phyloP scores from a whole-genome alignment of 2,113 vertebrate genomes.

The Emydura subglobosa region DNA sequence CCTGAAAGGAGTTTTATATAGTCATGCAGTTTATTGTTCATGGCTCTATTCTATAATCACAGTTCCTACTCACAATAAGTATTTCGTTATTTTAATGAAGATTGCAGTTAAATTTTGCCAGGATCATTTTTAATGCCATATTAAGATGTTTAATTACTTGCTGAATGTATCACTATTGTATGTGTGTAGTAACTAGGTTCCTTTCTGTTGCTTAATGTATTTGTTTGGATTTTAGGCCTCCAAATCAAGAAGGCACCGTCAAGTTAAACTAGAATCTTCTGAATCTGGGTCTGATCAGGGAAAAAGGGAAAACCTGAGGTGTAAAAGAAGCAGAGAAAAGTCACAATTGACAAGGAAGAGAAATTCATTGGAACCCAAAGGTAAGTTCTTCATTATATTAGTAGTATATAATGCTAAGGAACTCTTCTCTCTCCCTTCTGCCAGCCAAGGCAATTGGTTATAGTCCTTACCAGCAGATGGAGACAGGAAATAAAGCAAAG shows the following conservation, averaged over 20 bases:
- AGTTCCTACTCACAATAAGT: background rate
- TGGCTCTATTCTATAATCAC: background rate
- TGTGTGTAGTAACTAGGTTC: background rate
- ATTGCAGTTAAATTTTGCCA: background rate
- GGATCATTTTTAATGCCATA: too few relatives aligned
- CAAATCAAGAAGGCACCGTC: conserved; percentile 90
- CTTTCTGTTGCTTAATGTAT: background rate
- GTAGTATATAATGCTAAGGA: background rate
- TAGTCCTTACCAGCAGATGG: background rate
- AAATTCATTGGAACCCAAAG: conserved; percentile 55
- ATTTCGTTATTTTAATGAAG: background rate
- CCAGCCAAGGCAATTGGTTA: background rate
- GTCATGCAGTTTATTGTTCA: background rate
- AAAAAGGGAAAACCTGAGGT: conserved; percentile 15
- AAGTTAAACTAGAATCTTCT: conserved; percentile 80
- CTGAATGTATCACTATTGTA: background rate
- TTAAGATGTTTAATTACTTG: background rate
- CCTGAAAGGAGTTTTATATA: background rate
- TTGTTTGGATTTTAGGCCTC: conserved; percentile 78
- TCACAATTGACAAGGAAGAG: conserved; percentile 46
- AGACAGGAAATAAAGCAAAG: background rate
- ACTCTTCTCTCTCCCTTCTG: background rate
- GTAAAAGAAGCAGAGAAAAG: conserved; percentile 3
- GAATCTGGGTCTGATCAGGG: conserved; percentile 18
- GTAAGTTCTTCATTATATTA: conserved; percentile 59